Evolutionary conservation across 1,140 invertebrate genomes (phyloP), one percentile per base, ranked within the genome.

Genomic region (Cylas formicarius): DNA sequence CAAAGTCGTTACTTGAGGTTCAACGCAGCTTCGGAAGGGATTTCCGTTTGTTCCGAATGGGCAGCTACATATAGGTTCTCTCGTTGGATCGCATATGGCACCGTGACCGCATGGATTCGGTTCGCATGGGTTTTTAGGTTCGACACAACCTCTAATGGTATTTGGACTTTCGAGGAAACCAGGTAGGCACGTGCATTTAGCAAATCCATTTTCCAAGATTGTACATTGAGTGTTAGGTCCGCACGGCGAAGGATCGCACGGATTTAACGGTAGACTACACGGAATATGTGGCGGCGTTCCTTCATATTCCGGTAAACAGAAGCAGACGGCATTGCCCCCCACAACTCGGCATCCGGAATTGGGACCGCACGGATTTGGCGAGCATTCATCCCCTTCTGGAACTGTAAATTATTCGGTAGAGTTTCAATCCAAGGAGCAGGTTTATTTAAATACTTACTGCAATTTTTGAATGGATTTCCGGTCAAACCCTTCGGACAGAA

Each of bases 401-500:
- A 91, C 86, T 90, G 60, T 51, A 72, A 71, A 39, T 27, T 5
- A 39, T 29, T 37, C 19, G 3, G 6, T 47, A 34, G 8, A 41
- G 26, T 39, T 35, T 39, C 4, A 20, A 36, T 28, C 19, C 2
- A 31, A 41, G 27, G 8, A 11, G 19, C 27, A 10, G 10, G n/a
- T 23, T 31, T 34, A 34, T 34, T 34, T 4, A 36, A 19, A 54
- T 61, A 88, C 84, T 76, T 78, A 91, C 87, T 88, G 73, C 88
- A 92, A 68, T 83, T 86, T 48, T 84, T 78, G 59, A 91, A 92
- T 9, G 90, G 90, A 76, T 91, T 90, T 67, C 90, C 89, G 8
- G 88, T 92, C 38, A 86, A 71, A 52, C 87, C 86, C 62, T 87
- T 86, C 0, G 87, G 87, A 64, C 90, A 94, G 66, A 78, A 89